Conservation (phyloP, 30 jellyfish, hydroid and myxozoan species). For the Hydractinia symbiolongicarpus region DNA sequence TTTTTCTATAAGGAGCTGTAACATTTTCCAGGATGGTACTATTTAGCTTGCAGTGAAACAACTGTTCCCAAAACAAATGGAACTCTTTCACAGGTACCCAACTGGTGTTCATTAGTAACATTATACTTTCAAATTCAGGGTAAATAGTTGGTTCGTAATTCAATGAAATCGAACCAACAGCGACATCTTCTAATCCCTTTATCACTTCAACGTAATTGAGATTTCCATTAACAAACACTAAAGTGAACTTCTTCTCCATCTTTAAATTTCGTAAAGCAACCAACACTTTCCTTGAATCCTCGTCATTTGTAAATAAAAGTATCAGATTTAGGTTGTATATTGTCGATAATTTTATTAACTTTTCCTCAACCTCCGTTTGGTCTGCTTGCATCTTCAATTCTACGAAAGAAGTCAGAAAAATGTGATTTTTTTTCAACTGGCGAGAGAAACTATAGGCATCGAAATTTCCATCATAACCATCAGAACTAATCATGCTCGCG, state of each 20-base stretch:
- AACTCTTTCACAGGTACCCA: constrained; percentile 41
- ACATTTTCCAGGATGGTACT: background rate
- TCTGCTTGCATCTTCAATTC: background rate
- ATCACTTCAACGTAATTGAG: constrained; percentile 23
- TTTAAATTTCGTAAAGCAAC: constrained; percentile 32
- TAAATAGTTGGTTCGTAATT: constrained; percentile 17
- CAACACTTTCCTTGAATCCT: constrained; percentile 51
- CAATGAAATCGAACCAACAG: constrained; percentile 50
- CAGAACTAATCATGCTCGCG: constrained; percentile 45
- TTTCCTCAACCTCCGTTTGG: background rate
- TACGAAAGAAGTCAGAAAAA: constrained; percentile 37
- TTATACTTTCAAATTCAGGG: constrained; percentile 33
- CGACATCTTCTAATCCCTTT: constrained; percentile 36
- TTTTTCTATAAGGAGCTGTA: constrained; percentile 25
- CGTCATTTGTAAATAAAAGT: constrained; percentile 41
- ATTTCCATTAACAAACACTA: constrained; percentile 44
- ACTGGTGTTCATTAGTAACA: constrained; percentile 32
- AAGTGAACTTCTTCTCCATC: background rate
- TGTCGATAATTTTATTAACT: background rate
- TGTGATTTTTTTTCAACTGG: background rate
- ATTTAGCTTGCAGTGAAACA: constrained; percentile 40
- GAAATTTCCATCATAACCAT: constrained; percentile 53
- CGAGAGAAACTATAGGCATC: constrained; percentile 32
- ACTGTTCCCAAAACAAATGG: constrained; percentile 58
- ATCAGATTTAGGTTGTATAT: constrained; percentile 29